Evolutionary conservation across 1,140 invertebrate genomes (phyloP).

Genomic region (Melitaea cinxia): DNA sequence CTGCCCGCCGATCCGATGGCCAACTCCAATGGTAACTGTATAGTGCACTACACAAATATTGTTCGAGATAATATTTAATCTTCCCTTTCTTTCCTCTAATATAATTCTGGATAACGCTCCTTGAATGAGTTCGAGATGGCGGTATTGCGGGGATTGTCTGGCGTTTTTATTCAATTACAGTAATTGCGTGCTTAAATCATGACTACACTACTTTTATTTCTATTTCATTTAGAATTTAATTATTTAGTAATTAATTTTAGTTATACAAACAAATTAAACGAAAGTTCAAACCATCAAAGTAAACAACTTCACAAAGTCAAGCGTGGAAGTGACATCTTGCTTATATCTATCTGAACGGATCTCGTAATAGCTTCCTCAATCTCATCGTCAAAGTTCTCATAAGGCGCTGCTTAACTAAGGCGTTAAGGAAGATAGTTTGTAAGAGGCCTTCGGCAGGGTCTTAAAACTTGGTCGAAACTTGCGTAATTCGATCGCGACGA

Average conservation of each 20-base stretch:
- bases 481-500: constrained; percentile 74
- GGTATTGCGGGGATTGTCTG: constrained; percentile 29
- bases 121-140: constrained; percentile 34
- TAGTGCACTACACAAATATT: constrained; percentile 77
- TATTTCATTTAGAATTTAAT: constrained; percentile 5
- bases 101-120: constrained; percentile 48
- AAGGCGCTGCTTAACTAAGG: constrained; percentile 79
- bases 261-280: constrained; percentile 49
- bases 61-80: constrained; percentile 75
- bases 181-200: constrained; percentile 20
- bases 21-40: constrained; percentile 68
- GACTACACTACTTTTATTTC: constrained; percentile 13
- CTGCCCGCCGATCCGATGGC: constrained; percentile 70
- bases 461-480: constrained; percentile 78
- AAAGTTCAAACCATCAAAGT: constrained; percentile 73
- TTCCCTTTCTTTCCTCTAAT: constrained; percentile 62
- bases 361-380: constrained; percentile 80
- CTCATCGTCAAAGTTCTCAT: constrained; percentile 79
- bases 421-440: constrained; percentile 80
- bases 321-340: constrained; percentile 78
- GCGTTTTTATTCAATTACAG: constrained; percentile 13
- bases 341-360: constrained; percentile 79
- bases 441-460: constrained; percentile 78
- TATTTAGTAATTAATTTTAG: background rate
- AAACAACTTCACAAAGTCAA: constrained; percentile 77